Base-by-base conservation (phyloP, 2,113 vertebrate species). In the Sclerurus mexicanus region DNA sequence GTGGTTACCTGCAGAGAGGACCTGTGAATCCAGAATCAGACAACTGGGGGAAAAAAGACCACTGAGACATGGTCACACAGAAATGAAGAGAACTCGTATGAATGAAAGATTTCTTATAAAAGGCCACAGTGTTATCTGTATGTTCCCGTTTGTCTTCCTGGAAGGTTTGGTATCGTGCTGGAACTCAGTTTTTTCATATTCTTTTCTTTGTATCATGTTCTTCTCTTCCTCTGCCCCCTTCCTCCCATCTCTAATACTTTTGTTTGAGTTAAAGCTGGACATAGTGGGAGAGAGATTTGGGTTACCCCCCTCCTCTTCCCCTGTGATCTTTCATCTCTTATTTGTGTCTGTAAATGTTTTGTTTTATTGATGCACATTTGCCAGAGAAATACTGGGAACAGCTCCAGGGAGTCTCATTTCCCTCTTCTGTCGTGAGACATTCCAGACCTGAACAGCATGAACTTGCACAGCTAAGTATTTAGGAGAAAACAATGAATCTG, bases 281-380 rank as follows among this genome's bases (percentile, higher is more conserved):
- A 42, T 15, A 90, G 62, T 3, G 4, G 52, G 47, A 64, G 16
- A 71, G 39, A 92, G 47, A 72, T 91, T 52, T 96, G 68, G 11
- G 76, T 62, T 80, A 52, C 11, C 21, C 31, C 4, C 13, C 19
- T 62, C 53, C 20, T 50, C 50, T 33, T 87, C 10, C 37, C 37
- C 55, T 80, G 39, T 75, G 53, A 66, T 46, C 58, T 79, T 59
- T 79, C 60, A 33, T 85, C 27, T 81, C 56, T 83, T 94, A 85
- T 66, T 96, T 95, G 93, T 92, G 74, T 64, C 94, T 89, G 92
- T 82, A 74, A 96, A 96, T 87, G 69, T 81, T 95, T 88, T 76
- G 77, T 84, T 96, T 97, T 93, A 93, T 95, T 80, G 85, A 96
- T 91, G 87, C 56, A 66, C 67, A 30, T 86, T 87, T 86, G 50